Evolutionary conservation across 2,797 vertebrate species (phyloP), one percentile per base, ranked within the genome.

Genomic region (Sylvilagus floridanus): DNA sequence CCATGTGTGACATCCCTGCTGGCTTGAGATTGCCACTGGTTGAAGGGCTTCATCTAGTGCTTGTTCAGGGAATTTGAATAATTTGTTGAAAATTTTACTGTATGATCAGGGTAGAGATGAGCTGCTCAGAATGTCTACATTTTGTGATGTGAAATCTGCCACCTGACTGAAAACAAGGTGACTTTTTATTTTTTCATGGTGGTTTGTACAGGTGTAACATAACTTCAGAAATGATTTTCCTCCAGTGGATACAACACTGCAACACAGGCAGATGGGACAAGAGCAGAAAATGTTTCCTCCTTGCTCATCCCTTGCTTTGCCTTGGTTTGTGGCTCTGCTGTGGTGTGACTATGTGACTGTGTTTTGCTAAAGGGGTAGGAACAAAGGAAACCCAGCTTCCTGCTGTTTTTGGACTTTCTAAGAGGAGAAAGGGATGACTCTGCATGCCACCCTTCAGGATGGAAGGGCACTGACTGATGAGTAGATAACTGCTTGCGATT

Each of bases 11-110:
- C 93, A 96, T 24, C 30, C n/a, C 75, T 52, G 7, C 81, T 89
- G 93, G 87, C 73, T 78, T 60, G 90, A 91, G 76, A 79, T 75
- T 97, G 93, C 93, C 85, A 89, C 79, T 95, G 69, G 72, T 76
- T 95, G 84, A 95, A 90, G 88, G 72, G 85, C 85, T 96, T 96
- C 86, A n/a, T 93, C 72, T 71, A 91, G 65, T 32, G 17, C 87
- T 94, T 93, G 76, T 84, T 95, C 52, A 75, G 73, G 89, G 81
- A 91, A 82, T 94, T 37, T 93, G 57, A 93, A 87, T 96, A 82
- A 95, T 89, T 87, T 85, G 79, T 84, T 85, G 73, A 84, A 83
- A 83, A 83, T 96, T 91, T 94, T 83, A 30, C 90, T 54, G 2
- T 69, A 14, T 68, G 78, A 84, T 94, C 19, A 42, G 73, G 37